These are phyloP conservation scores for Urosaurus nigricauda DNA, from an alignment of 2,797 vertebrate species.

Conservation along the genomic window DNA sequence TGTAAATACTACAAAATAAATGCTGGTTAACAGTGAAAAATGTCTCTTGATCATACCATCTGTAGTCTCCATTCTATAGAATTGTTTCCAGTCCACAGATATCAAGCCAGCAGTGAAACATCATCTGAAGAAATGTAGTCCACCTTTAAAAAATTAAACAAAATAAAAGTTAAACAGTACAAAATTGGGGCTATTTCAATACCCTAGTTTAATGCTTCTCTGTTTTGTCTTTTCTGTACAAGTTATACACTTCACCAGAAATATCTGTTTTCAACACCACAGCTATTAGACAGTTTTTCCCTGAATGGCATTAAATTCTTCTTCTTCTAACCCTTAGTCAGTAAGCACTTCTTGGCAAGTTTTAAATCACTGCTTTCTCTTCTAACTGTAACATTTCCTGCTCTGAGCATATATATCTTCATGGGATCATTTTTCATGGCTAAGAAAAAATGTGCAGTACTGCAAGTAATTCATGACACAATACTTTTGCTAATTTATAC, in stretches of 20 bases:
- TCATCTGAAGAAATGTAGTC: slow-evolving; percentile 61
- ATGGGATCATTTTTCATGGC: background rate
- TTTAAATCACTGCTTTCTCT: slow-evolving; percentile 55
- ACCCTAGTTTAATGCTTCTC: background rate
- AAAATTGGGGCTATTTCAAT: background rate
- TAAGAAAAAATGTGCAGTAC: slow-evolving; percentile 29
- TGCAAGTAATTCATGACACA: slow-evolving; percentile 13
- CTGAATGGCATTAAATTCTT: slow-evolving; percentile 11
- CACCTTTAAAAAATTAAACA: slow-evolving; percentile 53
- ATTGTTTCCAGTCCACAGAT: slow-evolving; percentile 9
- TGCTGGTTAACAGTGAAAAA: slow-evolving; percentile 27
- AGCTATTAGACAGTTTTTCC: background rate
- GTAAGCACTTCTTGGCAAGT: slow-evolving; percentile 43
- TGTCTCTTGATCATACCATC: slow-evolving; percentile 71
- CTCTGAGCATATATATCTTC: slow-evolving; percentile 21
- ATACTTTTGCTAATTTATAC: no score
- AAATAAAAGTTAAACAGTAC: background rate
- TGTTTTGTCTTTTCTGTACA: background rate
- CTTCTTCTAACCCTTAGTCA: background rate
- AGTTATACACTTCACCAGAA: background rate
- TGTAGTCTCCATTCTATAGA: slow-evolving; percentile 77
- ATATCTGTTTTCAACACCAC: slow-evolving; percentile 16
- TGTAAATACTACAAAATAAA: no score
- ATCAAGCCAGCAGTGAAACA: slow-evolving; percentile 63
- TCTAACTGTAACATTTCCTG: slow-evolving; percentile 32